A percentile compares a stretch with the other conserved stretches of the same genome.
Conservation (phyloP, 2,113 vertebrate genomes). For the Reinhardtius hippoglossoides region DNA sequence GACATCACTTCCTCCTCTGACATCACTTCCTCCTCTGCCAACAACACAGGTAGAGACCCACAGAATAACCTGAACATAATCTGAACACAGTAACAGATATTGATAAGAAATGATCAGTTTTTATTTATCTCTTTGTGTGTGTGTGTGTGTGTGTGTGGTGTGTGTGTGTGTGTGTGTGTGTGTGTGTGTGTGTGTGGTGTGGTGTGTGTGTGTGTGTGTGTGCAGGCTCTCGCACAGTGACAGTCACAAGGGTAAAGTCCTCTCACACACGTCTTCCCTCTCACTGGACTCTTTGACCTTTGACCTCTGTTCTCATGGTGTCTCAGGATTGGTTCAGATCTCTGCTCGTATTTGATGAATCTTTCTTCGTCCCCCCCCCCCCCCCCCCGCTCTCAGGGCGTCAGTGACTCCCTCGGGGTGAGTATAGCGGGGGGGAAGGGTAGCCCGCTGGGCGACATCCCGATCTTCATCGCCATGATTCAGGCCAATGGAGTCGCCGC, state of each 20-base stretch:
- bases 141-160: slow-evolving; percentile 8
- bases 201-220: slow-evolving; percentile 10
- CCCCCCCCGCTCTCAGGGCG: slow-evolving; percentile 79
- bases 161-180: slow-evolving; percentile 20
- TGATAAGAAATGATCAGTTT: neutral
- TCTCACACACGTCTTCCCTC: neutral
- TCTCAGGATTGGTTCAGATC: too few species aligned
- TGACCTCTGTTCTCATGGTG: too few species aligned
- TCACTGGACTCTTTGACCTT: neutral
- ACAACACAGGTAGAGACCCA: slow-evolving; percentile 33
- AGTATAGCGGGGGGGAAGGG: slow-evolving; percentile 96
- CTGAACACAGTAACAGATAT: too few species aligned
- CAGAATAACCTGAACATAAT: neutral
- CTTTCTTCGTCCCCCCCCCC: neutral
- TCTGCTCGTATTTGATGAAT: too few species aligned
- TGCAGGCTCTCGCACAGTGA: slow-evolving; percentile 86
- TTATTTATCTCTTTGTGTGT: neutral
- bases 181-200: slow-evolving; percentile 9
- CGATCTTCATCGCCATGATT: slow-evolving; percentile 98
- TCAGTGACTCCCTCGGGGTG: slow-evolving; percentile 91
- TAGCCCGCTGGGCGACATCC: slow-evolving; percentile 93
- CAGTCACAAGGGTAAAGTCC: slow-evolving; percentile 88
- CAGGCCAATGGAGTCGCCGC: slow-evolving; percentile 94
- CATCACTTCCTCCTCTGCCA: slow-evolving; percentile 47
- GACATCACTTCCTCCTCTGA: slow-evolving; percentile 78